Conservation (phyloP, 2,888 invertebrate genomes). For the Rhamnusium bicolor region DNA sequence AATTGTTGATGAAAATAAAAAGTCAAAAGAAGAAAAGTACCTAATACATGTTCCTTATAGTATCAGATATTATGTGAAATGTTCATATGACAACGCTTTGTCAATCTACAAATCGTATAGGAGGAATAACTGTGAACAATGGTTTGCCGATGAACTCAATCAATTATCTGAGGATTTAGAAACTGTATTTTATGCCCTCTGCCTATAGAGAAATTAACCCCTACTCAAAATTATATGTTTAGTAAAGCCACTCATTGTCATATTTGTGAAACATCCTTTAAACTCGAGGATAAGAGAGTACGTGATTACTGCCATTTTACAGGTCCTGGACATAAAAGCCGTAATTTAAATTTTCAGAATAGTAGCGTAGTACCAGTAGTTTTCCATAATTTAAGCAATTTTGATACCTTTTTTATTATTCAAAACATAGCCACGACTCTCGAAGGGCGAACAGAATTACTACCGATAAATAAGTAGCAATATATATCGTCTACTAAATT, state of each 20-base stretch:
- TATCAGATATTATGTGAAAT: conserved; percentile 53
- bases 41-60: conserved; percentile 49
- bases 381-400: conserved; percentile 30
- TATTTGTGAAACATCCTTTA: conserved; percentile 8
- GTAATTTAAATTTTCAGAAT: conserved; percentile 35
- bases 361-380: conserved; percentile 14
- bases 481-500: conserved; percentile 1
- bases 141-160: conserved; percentile 27
- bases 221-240: background rate
- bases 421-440: background rate
- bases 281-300: background rate
- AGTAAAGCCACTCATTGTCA: background rate
- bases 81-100: conserved; percentile 45
- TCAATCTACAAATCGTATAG: conserved; percentile 41
- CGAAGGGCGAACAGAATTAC: background rate
- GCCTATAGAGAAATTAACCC: background rate
- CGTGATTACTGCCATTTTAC: conserved; percentile 12
- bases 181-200: background rate
- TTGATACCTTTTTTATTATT: conserved; percentile 27
- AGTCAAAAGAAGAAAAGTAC: no score
- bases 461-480: conserved; percentile 21
- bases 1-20: background rate
- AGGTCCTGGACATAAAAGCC: conserved; percentile 27
- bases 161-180: background rate
- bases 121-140: conserved; percentile 37